Percentiles rank a stretch among this genome's conserved stretches.
Conservation (phyloP, 1,140 invertebrate species). For the Stegodyphus mimosarum region DNA sequence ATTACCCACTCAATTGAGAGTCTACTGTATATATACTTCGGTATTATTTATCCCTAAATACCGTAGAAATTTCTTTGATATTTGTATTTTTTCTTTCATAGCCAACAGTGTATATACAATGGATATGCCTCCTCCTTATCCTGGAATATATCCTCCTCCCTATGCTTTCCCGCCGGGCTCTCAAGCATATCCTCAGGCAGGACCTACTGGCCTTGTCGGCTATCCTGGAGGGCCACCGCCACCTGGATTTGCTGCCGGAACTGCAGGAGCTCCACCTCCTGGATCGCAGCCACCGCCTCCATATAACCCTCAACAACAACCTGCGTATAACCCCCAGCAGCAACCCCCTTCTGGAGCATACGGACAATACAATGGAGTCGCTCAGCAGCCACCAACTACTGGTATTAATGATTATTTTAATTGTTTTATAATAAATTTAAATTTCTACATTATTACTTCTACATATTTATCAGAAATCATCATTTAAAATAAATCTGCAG, state of each 20-base stretch:
- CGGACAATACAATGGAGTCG: slow-evolving; percentile 3
- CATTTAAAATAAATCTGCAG: no score
- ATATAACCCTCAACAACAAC: not conserved
- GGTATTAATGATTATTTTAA: not conserved
- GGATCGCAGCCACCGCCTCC: slow-evolving; percentile 5
- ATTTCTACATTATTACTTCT: no score
- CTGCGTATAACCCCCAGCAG: not conserved
- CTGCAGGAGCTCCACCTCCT: slow-evolving; percentile 49
- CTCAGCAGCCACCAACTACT: slow-evolving; percentile 18
- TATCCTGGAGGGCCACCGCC: slow-evolving; percentile 55
- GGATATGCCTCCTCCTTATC: slow-evolving; percentile 94
- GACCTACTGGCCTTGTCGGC: slow-evolving; percentile 4
- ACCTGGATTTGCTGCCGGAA: slow-evolving; percentile 56
- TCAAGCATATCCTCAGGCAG: slow-evolving; percentile 12
- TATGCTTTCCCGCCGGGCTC: slow-evolving; percentile 36
- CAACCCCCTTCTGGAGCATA: not conserved
- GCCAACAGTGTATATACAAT: slow-evolving; percentile 90
- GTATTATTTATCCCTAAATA: no score
- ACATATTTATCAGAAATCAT: no score
- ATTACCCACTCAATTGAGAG: no score
- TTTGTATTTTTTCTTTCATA: slow-evolving; percentile 66
- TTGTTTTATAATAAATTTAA: no score
- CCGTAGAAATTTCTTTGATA: not conserved
- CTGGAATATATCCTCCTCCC: slow-evolving; percentile 77
- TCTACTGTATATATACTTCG: no score